phyloP scores from a whole-genome alignment of 1,140 invertebrate species.

The Pentalonia nigronervosa region DNA sequence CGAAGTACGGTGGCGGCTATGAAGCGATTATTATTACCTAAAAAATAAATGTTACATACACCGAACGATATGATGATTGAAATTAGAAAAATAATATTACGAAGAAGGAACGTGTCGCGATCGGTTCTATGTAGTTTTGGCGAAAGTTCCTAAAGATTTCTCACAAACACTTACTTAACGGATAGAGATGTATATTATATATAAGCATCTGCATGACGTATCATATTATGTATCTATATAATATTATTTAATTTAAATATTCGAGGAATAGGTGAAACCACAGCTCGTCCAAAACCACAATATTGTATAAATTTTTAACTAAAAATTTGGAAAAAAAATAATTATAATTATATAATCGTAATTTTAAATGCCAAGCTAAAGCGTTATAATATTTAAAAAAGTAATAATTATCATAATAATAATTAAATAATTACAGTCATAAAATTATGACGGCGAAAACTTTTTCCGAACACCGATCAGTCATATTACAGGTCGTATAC shows the following conservation, averaged over 20 bases:
- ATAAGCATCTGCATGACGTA: neutral
- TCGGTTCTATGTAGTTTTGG: neutral
- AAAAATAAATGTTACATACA: neutral
- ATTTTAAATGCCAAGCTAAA: neutral
- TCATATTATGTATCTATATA: neutral
- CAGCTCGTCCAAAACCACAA: neutral
- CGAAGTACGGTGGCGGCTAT: too few species aligned
- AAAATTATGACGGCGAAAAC: neutral
- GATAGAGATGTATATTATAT: neutral
- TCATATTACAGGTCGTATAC: too few species aligned
- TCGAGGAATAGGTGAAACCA: neutral
- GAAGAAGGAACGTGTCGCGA: neutral
- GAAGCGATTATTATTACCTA: neutral
- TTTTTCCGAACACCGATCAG: too few species aligned
- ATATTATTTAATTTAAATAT: neutral
- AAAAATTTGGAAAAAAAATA: neutral
- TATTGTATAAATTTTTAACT: neutral
- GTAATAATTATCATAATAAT: neutral
- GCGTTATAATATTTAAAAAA: neutral
- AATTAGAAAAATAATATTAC: conserved; percentile 15
- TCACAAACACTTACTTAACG: neutral
- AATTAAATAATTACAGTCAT: neutral
- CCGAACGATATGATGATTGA: neutral
- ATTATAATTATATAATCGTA: neutral
- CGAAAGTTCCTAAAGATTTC: neutral